Conservation (phyloP, 2,797 vertebrate species). For the Gallinago stenura region DNA sequence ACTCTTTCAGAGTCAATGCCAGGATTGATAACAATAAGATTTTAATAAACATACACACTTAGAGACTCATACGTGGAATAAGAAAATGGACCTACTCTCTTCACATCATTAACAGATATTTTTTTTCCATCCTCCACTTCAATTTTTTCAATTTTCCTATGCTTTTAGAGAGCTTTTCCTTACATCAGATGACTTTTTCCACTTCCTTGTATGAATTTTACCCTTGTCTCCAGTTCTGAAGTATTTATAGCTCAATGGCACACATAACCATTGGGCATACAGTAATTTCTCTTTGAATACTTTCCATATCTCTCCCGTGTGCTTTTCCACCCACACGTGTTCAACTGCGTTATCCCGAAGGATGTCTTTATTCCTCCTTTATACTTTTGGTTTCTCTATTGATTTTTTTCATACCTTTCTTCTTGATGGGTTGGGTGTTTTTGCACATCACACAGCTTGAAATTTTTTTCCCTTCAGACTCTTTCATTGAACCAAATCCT, state of each 20-base stretch:
- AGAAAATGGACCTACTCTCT: neutral
- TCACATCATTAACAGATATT: neutral
- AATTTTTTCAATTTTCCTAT: neutral
- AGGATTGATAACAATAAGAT: neutral
- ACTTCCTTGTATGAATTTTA: conserved; percentile 30
- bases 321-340: conserved; percentile 54
- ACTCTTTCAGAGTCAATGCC: neutral
- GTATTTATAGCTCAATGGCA: conserved; percentile 54
- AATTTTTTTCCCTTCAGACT: conserved; percentile 24
- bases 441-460: conserved; percentile 40
- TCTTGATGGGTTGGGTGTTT: conserved; percentile 41
- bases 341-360: conserved; percentile 45
- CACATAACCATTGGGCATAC: conserved; percentile 48
- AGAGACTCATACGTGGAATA: neutral
- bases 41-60: neutral
- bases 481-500: conserved; percentile 45
- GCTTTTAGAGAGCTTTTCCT: conserved; percentile 6
- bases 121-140: neutral
- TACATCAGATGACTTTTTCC: conserved; percentile 4
- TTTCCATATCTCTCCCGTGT: conserved; percentile 51
- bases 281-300: conserved; percentile 63
- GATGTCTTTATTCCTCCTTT: conserved; percentile 55
- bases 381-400: conserved; percentile 38
- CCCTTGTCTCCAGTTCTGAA: conserved; percentile 22
- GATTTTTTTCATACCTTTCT: conserved; percentile 49